These are phyloP conservation scores for Orchesella cincta DNA, from an alignment of 1,140 invertebrate genomes.

Conservation along the genomic window DNA sequence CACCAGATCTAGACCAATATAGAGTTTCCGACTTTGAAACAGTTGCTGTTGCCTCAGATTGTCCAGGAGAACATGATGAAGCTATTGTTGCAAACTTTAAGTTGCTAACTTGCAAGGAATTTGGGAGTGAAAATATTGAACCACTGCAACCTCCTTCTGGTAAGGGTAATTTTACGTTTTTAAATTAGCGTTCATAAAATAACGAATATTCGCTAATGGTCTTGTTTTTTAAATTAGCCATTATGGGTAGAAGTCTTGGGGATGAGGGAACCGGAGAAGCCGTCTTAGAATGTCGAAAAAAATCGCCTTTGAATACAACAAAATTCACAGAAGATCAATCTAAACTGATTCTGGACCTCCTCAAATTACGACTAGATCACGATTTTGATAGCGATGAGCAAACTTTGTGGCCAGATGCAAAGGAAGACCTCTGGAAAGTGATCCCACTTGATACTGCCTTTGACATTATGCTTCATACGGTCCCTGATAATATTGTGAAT, in stretches of 20 bases:
- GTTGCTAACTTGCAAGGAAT: not conserved
- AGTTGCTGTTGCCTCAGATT: not conserved
- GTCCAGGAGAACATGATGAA: not conserved
- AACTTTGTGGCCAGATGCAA: slow-evolving; percentile 6
- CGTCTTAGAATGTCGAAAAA: not conserved
- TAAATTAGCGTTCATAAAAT: not conserved
- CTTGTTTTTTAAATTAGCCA: not conserved
- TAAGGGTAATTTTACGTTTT: not conserved
- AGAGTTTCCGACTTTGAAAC: not conserved
- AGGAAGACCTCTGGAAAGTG: slow-evolving; percentile 19
- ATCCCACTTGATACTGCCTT: not conserved
- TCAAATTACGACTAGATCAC: not conserved
- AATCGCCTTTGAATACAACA: not conserved
- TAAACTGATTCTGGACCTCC: not conserved
- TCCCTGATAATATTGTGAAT: not conserved
- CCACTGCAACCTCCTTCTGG: not conserved
- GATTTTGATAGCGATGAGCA: not conserved
- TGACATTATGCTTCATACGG: not conserved
- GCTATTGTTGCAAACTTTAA: not conserved
- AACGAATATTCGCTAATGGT: not conserved
- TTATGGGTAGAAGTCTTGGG: not conserved
- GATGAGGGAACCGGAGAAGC: not conserved
- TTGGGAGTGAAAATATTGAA: not conserved
- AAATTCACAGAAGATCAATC: not conserved
- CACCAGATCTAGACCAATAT: not conserved